Evolutionary conservation across 1,140 invertebrate species (phyloP), one percentile per base, ranked within the genome.

Genomic region (Panagrolaimus sp.): DNA sequence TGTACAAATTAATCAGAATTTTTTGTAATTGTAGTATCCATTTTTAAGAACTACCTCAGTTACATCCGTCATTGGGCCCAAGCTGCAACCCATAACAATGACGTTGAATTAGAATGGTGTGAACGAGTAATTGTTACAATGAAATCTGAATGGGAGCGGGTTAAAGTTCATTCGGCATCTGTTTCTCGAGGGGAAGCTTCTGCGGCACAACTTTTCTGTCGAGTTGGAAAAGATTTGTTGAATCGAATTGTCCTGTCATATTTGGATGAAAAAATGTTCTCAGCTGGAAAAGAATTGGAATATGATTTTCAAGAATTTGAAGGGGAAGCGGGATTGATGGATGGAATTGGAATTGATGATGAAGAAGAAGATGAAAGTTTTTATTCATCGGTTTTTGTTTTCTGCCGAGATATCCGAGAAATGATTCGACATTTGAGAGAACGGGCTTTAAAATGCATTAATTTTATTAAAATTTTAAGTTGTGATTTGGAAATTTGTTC

Each of bases 361-460:
- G 28, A 28, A 10, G 52, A 58, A 26, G 52, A 58, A 21, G 52
- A 21, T 2, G 46, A 32, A 15, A 69, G 45, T 15, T 65, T 32
- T 32, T 43, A 17, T 12, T 72, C 71, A 12, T 55, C 58, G 14
- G 28, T 72, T 28, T 72, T 72, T n/a, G 55, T 72, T 43, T 43
- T 73, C 1, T 72, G 71, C 17, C 70, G 71, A 24, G 71, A 43
- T 52, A 32, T 73, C 58, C 74, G 45, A 63, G 58, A 72, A 28
- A 67, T 72, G 48, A 73, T 48, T 46, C 70, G 71, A n/a, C 74
- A 70, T 63, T 28, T 72, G 10, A 15, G 71, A 15, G 71, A 72
- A 24, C 52, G 71, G 6, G 46, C 71, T 0, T 9, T 72, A 9
- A 72, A 73, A 32, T 72, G 72, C n/a, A 52, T 72, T 4, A 26